A percentile compares a stretch with the other conserved stretches of the same genome.
phyloP scores from a whole-genome alignment of 2,113 vertebrate genomes.

The Leucopsar rothschildi region DNA sequence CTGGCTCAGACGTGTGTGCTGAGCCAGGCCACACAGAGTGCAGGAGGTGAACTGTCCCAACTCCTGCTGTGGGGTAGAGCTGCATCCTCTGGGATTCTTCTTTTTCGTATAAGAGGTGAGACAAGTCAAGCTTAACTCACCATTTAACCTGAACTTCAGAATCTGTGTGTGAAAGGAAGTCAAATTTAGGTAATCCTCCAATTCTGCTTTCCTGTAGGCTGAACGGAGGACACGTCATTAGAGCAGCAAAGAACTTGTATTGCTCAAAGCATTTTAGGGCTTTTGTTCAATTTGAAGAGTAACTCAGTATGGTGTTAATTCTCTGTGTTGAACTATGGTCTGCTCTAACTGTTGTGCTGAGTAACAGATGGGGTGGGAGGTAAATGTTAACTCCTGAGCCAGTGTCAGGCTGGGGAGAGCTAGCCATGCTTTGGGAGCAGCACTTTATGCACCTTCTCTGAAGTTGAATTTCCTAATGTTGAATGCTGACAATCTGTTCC shows the following conservation, averaged over 20 bases:
- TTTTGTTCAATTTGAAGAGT: neutral
- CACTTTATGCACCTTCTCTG: neutral
- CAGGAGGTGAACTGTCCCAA: fast-evolving
- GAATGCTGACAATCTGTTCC: neutral
- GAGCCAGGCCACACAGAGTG: neutral
- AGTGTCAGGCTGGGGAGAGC: neutral
- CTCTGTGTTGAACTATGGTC: neutral
- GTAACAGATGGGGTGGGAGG: neutral
- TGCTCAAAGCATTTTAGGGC: neutral
- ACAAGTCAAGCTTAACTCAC: neutral
- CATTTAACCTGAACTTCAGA: neutral
- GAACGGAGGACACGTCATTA: neutral
- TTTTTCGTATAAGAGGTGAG: neutral
- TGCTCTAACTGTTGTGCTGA: neutral
- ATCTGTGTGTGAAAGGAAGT: neutral
- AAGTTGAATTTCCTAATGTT: neutral
- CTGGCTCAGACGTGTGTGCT: neutral
- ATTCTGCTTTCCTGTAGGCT: neutral
- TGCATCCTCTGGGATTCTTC: neutral
- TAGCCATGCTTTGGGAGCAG: neutral
- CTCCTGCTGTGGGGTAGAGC: neutral
- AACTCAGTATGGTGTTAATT: neutral
- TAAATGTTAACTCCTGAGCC: neutral
- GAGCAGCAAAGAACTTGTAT: neutral
- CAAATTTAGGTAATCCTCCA: neutral